Evolutionary conservation across 2,797 vertebrate genomes (phyloP).

Genomic region (Champsocephalus gunnari): DNA sequence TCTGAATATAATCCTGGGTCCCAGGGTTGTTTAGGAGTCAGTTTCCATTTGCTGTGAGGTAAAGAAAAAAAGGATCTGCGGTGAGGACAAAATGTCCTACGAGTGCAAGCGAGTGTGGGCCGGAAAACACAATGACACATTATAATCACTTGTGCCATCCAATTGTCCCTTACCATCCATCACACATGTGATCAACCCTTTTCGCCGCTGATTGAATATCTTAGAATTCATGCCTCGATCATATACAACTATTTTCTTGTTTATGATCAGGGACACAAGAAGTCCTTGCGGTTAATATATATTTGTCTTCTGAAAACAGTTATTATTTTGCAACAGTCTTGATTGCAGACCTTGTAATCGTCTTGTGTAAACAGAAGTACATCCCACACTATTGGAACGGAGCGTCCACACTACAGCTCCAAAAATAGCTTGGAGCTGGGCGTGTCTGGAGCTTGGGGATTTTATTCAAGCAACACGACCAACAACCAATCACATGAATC

Average conservation of each 20-base stretch:
- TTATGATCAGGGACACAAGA: constrained; percentile 20
- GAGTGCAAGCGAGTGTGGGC: constrained; percentile 1
- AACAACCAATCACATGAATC: too few relatives aligned
- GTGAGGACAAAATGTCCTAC: constrained; percentile 8
- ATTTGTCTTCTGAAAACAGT: constrained; percentile 22
- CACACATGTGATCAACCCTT: constrained; percentile 40
- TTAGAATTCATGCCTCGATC: constrained; percentile 15
- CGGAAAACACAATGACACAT: constrained; percentile 33
- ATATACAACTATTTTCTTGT: constrained; percentile 20
- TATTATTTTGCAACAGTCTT: constrained; percentile 16
- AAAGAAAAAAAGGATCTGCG: not conserved
- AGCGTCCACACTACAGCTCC: too few relatives aligned
- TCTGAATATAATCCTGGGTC: constrained; percentile 41
- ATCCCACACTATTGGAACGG: not conserved
- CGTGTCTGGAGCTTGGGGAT: too few relatives aligned
- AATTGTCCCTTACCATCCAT: constrained; percentile 38
- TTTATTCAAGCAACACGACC: too few relatives aligned
- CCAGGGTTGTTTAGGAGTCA: constrained; percentile 24
- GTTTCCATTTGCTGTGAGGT: constrained; percentile 19
- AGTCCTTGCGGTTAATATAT: constrained; percentile 23
- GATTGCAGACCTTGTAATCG: constrained; percentile 20
- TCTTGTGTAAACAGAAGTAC: constrained; percentile 35
- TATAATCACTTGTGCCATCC: constrained; percentile 38
- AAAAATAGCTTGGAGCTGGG: too few relatives aligned
- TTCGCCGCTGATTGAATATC: constrained; percentile 42